Base-by-base conservation (phyloP, 1,140 invertebrate genomes). In the Trachelipus rathkii region DNA sequence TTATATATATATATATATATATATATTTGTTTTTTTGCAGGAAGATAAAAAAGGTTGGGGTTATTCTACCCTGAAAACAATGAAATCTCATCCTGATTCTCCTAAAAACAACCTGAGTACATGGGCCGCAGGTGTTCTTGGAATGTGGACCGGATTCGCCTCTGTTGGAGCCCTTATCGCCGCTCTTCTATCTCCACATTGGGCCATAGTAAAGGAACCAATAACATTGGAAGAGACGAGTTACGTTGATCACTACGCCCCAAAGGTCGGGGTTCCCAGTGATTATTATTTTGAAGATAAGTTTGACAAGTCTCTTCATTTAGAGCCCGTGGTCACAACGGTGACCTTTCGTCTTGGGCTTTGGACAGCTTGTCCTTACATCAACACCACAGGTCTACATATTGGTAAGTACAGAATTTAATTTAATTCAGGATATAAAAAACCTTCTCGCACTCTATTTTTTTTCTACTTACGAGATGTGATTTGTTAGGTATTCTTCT, bases 281-380 rank as follows among this genome's bases (percentile, higher is more conserved):
- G 53, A 50, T 13, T 60, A 60, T 19, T 60, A 60, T 19, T 60
- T 60, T 19, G 68, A 74, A 50, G 66, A 73, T 19, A 15, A 24
- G 10, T 66, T 60, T n/a, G 71, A 60, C 7, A 44, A 11, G 2
- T 24, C 44, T 15, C 45, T 50, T 33, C 21, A 71, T 15, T 24
- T 53, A 6, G 50, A 71, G 4, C 71, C 77, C 9, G 44, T 75
- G 0, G 70, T 78, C 15, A 78, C 77, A 11, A 78, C 74, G 15
- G 74, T 78, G 24, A 78, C 77, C 2, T 78, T 78, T 72, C 53
- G 74, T 13, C 74, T 78, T 33, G 77, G 77, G 0, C 77, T 78
- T 4, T 78, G 77, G 77, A 73, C 74, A 0, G 71, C 74, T 44
- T 78, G 77, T 33, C 77, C 77, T 13, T 72, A 76, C 71, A 75